Base-by-base conservation (phyloP, 2,888 invertebrate species). In the Orchesellides sinensis region DNA sequence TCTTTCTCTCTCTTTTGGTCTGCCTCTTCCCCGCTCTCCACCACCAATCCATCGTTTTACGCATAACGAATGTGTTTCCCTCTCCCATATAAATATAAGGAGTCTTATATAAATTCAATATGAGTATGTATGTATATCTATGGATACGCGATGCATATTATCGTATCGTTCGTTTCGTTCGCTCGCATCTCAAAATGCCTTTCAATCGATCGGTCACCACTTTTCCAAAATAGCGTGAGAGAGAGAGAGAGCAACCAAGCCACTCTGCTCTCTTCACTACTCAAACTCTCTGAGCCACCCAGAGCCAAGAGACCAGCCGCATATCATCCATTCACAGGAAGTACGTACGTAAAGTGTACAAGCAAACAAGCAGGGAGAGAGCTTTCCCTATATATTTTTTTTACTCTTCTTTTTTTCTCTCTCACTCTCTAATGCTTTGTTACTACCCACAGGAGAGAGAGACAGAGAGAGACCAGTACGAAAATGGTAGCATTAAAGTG, bases 151-250 rank as follows among this genome's bases (percentile, higher is more conserved):
- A 10, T 49, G n/a, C 25, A n/a, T 54, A 54, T 54, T 54, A 54
- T 54, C n/a, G 47, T 61, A 61, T 27, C 61, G 61, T 32, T 61
- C 40, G 65, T 21, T 65, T 61, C 40, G 21, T 40, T 65, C 52
- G 29, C 19, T 52, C 52, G 29, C 52, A 70, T 70, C 70, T 27
- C 54, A 79, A 79, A 79, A 79, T 79, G 79, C 79, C 79, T 69
- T 69, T 79, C 79, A 69, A 79, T 79, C 79, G 79, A 69, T 79
- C 52, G 79, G 79, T 79, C 70, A 79, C 69, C 79, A 83, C 56
- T 19, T 61, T n/a, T 27, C 32, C 25, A 66, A 27, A 59, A 27
- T 59, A 32, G 21, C 59, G 59, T 40, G 32, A 27, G 47, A 63
- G n/a, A n/a, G n/a, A n/a, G n/a, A n/a, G 40, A 32, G 32, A 40